Percentiles rank a stretch among this genome's conserved stretches.
Evolutionary conservation across 2,113 vertebrate genomes (phyloP).

Genomic region (Phainopepla nitens): DNA sequence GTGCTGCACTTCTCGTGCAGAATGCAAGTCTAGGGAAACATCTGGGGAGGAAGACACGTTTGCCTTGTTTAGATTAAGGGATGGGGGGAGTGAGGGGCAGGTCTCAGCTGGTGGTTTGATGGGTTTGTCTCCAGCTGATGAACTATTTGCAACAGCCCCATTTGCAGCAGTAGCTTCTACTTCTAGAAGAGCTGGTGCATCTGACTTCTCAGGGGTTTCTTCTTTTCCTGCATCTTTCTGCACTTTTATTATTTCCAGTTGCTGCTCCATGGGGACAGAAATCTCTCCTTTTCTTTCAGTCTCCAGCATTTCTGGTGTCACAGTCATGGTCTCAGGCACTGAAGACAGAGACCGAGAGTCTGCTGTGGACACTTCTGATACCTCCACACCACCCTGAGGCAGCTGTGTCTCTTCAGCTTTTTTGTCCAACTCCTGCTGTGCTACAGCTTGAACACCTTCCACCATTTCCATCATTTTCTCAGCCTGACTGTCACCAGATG

Average conservation of each 20-base stretch:
- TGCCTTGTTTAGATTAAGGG: slow-evolving; percentile 72
- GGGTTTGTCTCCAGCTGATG: slow-evolving; percentile 66
- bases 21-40: slow-evolving; percentile 76
- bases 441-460: slow-evolving; percentile 36
- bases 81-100: slow-evolving; percentile 41
- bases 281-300: slow-evolving; percentile 2
- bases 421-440: slow-evolving; percentile 62
- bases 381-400: slow-evolving; percentile 47
- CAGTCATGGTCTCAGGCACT: not conserved
- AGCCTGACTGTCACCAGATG: slow-evolving; percentile 23
- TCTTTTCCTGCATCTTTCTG: slow-evolving; percentile 39
- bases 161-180: slow-evolving; percentile 70
- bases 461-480: slow-evolving; percentile 61
- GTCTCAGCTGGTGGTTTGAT: slow-evolving; percentile 62
- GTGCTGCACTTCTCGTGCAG: slow-evolving; percentile 71
- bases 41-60: slow-evolving; percentile 73
- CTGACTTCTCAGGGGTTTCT: slow-evolving; percentile 18
- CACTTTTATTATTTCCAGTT: slow-evolving; percentile 8
- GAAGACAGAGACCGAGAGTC: slow-evolving; percentile 19
- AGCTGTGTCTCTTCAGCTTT: slow-evolving; percentile 68
- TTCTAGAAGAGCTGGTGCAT: slow-evolving; percentile 42
- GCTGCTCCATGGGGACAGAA: slow-evolving; percentile 18
- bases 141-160: slow-evolving; percentile 70
- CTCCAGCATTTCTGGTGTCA: slow-evolving; percentile 12
- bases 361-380: slow-evolving; percentile 55